Base-by-base conservation (phyloP, 2,797 vertebrate genomes). In the Australoheros facetus region DNA sequence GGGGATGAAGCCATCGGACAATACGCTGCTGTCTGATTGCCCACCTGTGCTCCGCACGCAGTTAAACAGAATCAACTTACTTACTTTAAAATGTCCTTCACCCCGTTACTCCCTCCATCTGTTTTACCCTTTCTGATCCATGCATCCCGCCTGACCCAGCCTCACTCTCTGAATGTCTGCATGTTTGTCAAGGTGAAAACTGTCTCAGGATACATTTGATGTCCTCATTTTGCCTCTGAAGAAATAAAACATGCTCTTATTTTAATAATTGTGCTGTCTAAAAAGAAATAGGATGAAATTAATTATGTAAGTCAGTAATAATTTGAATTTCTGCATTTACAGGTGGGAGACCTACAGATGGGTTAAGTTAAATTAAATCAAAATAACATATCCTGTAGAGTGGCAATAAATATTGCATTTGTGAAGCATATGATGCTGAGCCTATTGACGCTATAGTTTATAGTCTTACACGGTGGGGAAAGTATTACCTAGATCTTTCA, bases 21-120 rank as follows among this genome's bases (percentile, higher is more conserved):
- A 91, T 91, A 86, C 91, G 85, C 77, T 83, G 87, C 87, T 70
- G 82, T 90, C 87, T 92, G 89, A 93, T 83, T 84, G 81, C 78
- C 83, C 90, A 91, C 89, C 90, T 90, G 90, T 90, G 89, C 83
- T 85, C 82, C 59, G 21, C 54, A 75, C 71, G 62, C 73, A 83
- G 78, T 84, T 87, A 76, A 88, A 87, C 39, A 42, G 56, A 78
- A 69, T 82, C 77, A 28, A 54, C 74, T 78, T 75, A 57, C 60
- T 71, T 81, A 83, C 48, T 45, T 16, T 17, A 58, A 85, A 77
- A 79, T 19, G 81, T 69, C 83, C 87, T 88, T 88, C 77, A 73
- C 60, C 64, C 72, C 54, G 11, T 71, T 34, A 57, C 73, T 59
- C 58, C 54, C 26, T 58, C 28, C 26, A 71, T 30, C 12, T 17